phyloP scores from a whole-genome alignment of 2,797 vertebrate genomes.

The Dicrostonyx torquatus region DNA sequence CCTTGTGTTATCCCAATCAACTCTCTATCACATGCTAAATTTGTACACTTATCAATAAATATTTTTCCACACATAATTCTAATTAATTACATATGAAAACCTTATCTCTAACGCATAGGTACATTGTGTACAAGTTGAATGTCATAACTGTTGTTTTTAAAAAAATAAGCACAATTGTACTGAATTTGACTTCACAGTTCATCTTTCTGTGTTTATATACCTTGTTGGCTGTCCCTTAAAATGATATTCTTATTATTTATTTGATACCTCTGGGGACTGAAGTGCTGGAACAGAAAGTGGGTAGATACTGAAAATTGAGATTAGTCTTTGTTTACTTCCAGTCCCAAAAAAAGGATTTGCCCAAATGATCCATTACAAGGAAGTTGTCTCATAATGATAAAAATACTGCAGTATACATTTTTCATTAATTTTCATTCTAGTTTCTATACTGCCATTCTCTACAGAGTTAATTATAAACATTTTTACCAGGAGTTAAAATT shows the following conservation, averaged over 20 bases:
- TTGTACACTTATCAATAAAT: not conserved
- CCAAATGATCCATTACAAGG: constrained; percentile 5
- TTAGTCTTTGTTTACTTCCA: not conserved
- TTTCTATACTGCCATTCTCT: constrained; percentile 59
- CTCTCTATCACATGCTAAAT: not conserved
- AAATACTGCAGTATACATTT: not conserved
- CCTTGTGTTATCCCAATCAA: not conserved
- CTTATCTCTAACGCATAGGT: not conserved
- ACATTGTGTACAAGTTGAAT: not conserved
- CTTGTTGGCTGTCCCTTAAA: not conserved
- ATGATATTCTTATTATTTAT: constrained; percentile 9
- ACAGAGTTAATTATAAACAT: constrained; percentile 2
- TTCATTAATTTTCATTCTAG: constrained; percentile 26
- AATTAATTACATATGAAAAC: not conserved
- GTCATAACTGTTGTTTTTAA: not conserved
- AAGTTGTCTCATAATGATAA: not conserved
- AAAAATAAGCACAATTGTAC: not conserved
- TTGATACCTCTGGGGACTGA: not conserved
- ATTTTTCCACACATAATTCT: not conserved
- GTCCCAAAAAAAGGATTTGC: not conserved
- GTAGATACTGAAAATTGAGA: not conserved
- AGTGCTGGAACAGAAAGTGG: not conserved
- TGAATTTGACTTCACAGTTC: not conserved
- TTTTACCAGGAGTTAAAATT: constrained; percentile 25
- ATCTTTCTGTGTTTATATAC: not conserved